Conservation (phyloP, 2,888 invertebrate species). For the Epiblema foenella region DNA sequence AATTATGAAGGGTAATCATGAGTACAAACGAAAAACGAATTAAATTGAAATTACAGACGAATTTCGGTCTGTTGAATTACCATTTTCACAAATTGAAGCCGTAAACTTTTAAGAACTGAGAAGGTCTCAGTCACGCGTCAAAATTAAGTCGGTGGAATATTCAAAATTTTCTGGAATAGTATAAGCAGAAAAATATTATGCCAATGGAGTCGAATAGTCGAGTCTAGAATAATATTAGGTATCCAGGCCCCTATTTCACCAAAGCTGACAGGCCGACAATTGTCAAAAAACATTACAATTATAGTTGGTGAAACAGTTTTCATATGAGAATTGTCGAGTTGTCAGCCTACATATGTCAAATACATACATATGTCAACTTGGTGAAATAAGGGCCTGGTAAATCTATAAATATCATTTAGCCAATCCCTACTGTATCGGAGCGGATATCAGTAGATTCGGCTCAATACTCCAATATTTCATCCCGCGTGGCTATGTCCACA, state of each 20-base stretch:
- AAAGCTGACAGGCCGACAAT: no score
- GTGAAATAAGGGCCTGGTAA: not conserved
- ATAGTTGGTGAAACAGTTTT: no score
- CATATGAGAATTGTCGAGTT: no score
- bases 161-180: not conserved
- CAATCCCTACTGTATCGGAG: not conserved
- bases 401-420: slow-evolving; percentile 10
- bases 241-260: no score
- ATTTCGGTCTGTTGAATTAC: not conserved
- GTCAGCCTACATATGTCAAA: no score
- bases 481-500: not conserved
- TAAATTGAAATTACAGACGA: slow-evolving; percentile 3
- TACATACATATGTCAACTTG: no score
- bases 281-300: no score
- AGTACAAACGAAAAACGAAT: not conserved
- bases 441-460: no score
- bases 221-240: not conserved
- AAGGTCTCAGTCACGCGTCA: not conserved
- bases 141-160: not conserved
- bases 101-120: slow-evolving; percentile 8
- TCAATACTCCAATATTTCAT: not conserved
- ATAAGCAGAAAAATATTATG: not conserved
- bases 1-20: not conserved
- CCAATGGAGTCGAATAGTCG: not conserved
- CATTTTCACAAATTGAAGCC: not conserved